These are phyloP conservation scores for Hypotaenidia okinawae DNA, from an alignment of 2,797 vertebrate genomes.

Conservation along the genomic window DNA sequence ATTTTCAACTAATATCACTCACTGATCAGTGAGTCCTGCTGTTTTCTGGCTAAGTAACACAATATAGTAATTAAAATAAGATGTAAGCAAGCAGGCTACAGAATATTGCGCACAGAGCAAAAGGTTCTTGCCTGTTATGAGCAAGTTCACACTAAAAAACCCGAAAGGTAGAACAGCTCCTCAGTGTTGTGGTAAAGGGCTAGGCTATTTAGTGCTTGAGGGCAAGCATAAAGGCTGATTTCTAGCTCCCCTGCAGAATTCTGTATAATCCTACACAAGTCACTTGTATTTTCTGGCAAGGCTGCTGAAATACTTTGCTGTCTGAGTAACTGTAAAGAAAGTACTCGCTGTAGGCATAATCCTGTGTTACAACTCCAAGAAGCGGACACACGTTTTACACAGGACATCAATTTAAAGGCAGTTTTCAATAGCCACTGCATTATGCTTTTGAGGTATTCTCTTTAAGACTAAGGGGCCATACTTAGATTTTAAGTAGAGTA, in stretches of 20 bases:
- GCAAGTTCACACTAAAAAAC: not conserved
- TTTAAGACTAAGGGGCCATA: not conserved
- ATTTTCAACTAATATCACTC: not conserved
- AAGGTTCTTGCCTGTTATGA: not conserved
- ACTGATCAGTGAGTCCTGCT: not conserved
- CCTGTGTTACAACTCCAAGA: not conserved
- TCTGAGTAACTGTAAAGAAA: not conserved
- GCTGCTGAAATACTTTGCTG: not conserved
- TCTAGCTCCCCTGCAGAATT: not conserved
- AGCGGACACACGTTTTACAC: fast-evolving
- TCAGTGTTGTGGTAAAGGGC: not conserved
- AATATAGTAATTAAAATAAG: not conserved
- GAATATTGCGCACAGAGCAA: not conserved
- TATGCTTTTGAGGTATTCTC: not conserved
- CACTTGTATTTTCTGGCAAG: not conserved
- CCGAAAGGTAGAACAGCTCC: not conserved
- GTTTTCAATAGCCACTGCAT: not conserved
- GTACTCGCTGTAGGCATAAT: not conserved
- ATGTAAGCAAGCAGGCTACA: not conserved
- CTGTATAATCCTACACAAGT: not conserved
- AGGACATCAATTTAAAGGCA: not conserved
- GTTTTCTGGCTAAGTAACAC: not conserved
- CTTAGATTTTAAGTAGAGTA: not conserved
- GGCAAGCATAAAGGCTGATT: not conserved
- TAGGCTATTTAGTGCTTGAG: not conserved